Evolutionary conservation across 2,888 invertebrate species (phyloP), one percentile per base, ranked within the genome.

Genomic region (Oxycera nigricornis): DNA sequence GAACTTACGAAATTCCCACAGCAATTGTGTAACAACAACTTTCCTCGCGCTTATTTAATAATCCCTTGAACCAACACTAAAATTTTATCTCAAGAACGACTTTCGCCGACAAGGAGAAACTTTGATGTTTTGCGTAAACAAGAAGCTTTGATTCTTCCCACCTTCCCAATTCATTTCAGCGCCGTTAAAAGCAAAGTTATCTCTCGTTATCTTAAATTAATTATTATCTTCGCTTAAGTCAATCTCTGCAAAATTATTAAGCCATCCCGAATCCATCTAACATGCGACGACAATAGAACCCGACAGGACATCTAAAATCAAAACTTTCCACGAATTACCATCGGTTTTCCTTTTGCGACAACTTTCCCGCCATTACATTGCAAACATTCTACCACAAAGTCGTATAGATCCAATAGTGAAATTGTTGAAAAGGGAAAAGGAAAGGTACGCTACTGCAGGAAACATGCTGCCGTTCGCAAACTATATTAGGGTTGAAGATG

Each of bases 301-400:
- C 11, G 30, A 28, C 11, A 26, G 59, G 14, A 6, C 14, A 28
- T 28, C 28, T n/a, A n/a, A 7, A 55, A 55, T 22, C 55, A 55
- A 55, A 59, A 59, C 59, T 59, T 59, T 26, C 59, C 14, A 28
- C 59, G 30, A 59, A 59, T 11, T 59, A 30, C 28, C 30, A 17
- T 59, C 28, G 30, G 59, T 59, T 59, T 59, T 30, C 59, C 14
- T 28, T 59, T 59, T 59, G 30, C 59, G 30, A 59, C 30, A 39
- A 39, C 39, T 39, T 39, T 39, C 7, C 39, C 39, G 39, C 39
- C 39, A 39, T 14, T 39, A 9, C 14, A 39, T 14, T 11, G 14
- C 39, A 39, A 14, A 39, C 39, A 39, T 39, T 14, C 39, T 11
- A 39, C 14, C 39, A 9, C 9, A 39, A 39, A 39, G 14, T 39